These are phyloP conservation scores for Pandemis corylana DNA, from an alignment of 2,888 invertebrate species.

Conservation along the genomic window DNA sequence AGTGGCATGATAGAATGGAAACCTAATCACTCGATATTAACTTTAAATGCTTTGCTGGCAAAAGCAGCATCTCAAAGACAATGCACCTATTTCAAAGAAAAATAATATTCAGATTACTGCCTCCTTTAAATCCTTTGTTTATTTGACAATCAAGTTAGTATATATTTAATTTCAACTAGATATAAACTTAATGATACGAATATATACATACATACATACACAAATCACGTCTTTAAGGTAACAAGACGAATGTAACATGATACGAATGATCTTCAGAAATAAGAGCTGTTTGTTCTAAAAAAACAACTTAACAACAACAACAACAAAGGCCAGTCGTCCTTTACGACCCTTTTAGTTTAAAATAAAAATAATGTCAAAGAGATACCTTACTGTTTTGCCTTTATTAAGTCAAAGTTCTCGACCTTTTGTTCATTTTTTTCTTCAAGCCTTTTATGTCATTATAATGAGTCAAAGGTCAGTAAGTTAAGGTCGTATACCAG, in stretches of 20 bases:
- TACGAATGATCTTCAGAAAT: too few species aligned
- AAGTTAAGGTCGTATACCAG: constrained; percentile 29
- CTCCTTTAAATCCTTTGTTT: background rate
- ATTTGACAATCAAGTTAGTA: background rate
- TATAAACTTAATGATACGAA: too few species aligned
- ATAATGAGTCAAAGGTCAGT: constrained; percentile 36
- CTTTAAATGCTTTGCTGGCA: constrained; percentile 20
- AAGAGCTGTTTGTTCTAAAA: too few species aligned
- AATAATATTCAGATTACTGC: background rate
- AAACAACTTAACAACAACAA: too few species aligned
- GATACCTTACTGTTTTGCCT: background rate
- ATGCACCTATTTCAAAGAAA: constrained; percentile 14
- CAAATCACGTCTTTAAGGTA: too few species aligned
- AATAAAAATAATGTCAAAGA: background rate
- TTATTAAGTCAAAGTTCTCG: background rate
- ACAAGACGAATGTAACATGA: too few species aligned
- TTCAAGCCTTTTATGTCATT: constrained; percentile 8
- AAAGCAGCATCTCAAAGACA: constrained; percentile 13
- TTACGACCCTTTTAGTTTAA: too few species aligned
- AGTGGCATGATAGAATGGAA: constrained; percentile 20
- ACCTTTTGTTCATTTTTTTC: background rate
- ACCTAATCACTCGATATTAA: constrained; percentile 29
- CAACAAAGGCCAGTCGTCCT: too few species aligned
- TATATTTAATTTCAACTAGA: too few species aligned
- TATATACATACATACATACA: too few species aligned